Evolutionary conservation across 2,888 invertebrate genomes (phyloP).

Genomic region (Apoderus coryli): DNA sequence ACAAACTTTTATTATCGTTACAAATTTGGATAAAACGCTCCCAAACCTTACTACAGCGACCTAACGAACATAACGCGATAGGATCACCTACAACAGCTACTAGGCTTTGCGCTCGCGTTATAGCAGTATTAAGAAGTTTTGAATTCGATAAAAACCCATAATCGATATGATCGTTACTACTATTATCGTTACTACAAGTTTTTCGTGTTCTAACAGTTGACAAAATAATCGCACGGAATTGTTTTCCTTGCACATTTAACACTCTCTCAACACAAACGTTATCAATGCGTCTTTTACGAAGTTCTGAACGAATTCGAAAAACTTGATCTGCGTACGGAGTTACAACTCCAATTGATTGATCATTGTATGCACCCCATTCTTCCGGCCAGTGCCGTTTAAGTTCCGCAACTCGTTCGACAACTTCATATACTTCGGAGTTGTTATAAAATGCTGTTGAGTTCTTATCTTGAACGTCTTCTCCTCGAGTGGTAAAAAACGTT

Average conservation of each 20-base stretch:
- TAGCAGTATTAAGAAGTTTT: conserved; percentile 68
- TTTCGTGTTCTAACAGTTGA: conserved; percentile 64
- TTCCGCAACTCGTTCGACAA: conserved; percentile 60
- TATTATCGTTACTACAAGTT: conserved; percentile 43
- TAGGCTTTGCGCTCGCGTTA: conserved; percentile 65
- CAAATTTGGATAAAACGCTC: conserved; percentile 61
- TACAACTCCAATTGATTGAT: conserved; percentile 70
- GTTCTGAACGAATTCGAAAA: conserved; percentile 57
- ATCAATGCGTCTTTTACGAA: conserved; percentile 56
- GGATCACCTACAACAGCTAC: conserved; percentile 79
- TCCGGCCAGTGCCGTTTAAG: conserved; percentile 60
- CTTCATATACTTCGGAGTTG: conserved; percentile 59
- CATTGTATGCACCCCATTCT: conserved; percentile 58
- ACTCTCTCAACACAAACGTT: conserved; percentile 71
- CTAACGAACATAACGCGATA: conserved; percentile 64
- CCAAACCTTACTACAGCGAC: conserved; percentile 70
- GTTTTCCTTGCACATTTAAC: conserved; percentile 75
- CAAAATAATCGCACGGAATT: conserved; percentile 68
- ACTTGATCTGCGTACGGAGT: conserved; percentile 74
- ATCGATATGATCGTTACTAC: conserved; percentile 49
- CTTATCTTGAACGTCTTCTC: conserved; percentile 65
- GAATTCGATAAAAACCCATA: conserved; percentile 73
- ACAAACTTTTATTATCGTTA: conserved; percentile 52
- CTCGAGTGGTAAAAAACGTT: conserved; percentile 66
- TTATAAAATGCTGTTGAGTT: conserved; percentile 71